These are phyloP conservation scores for Adelosebastes latens DNA, from an alignment of 2,797 vertebrate species.

Conservation along the genomic window DNA sequence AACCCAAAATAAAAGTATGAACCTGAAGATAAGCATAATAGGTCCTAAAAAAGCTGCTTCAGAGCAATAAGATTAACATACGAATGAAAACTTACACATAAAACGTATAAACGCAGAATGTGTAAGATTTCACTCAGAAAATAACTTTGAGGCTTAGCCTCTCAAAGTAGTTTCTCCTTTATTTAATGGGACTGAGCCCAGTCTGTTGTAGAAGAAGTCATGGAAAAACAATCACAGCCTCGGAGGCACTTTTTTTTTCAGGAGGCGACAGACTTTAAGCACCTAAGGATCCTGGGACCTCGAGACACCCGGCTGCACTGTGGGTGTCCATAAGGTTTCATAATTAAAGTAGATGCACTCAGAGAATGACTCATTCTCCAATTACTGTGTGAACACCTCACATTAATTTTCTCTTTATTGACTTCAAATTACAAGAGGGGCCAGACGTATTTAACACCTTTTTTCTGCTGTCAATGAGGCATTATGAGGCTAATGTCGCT, in stretches of 20 bases:
- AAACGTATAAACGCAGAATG: not conserved
- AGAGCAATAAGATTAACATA: not conserved
- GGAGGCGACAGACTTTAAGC: constrained; percentile 43
- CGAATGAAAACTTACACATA: not conserved
- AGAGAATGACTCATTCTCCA: constrained; percentile 48
- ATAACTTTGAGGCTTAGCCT: not conserved
- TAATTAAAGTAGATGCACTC: constrained; percentile 45
- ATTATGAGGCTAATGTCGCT: constrained; percentile 15
- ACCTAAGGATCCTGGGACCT: constrained; percentile 35
- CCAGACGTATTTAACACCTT: constrained; percentile 25
- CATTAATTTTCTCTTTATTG: constrained; percentile 58
- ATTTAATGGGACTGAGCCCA: constrained; percentile 26
- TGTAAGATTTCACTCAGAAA: constrained; percentile 10
- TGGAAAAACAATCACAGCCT: constrained; percentile 56
- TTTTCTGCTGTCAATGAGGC: constrained; percentile 32
- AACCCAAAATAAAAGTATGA: too few relatives aligned
- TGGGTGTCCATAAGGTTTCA: constrained; percentile 52
- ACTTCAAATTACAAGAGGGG: constrained; percentile 40
- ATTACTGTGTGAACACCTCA: constrained; percentile 30
- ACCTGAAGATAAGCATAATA: too few relatives aligned
- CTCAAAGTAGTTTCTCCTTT: constrained; percentile 18
- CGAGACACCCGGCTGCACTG: constrained; percentile 17
- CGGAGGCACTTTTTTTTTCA: constrained; percentile 4
- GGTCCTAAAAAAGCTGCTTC: not conserved
- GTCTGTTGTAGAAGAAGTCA: constrained; percentile 26